phyloP scores from a whole-genome alignment of 2,797 vertebrate genomes.

The Schizopygopsis pylzovi region DNA sequence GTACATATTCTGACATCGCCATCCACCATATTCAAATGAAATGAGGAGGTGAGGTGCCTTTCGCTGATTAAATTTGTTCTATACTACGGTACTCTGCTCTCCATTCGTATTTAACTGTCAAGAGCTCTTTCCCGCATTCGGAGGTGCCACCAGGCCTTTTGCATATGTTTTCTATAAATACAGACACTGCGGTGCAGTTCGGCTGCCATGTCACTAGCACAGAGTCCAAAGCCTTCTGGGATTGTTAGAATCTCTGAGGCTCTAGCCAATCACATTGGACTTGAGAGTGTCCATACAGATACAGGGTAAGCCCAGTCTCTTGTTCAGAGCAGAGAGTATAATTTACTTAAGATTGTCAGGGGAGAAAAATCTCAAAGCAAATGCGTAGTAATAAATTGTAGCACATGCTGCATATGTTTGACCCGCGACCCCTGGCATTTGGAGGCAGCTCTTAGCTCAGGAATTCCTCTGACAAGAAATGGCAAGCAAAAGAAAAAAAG shows the following conservation, averaged over 20 bases:
- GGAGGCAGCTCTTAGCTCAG: conserved; percentile 81
- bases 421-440: conserved; percentile 94
- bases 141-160: conserved; percentile 80
- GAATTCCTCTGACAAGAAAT: conserved; percentile 74
- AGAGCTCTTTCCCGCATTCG: conserved; percentile 63
- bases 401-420: conserved; percentile 91
- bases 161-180: conserved; percentile 88
- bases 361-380: conserved; percentile 92
- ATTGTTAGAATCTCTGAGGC: conserved; percentile 76
- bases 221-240: conserved; percentile 82
- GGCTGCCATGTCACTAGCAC: conserved; percentile 68
- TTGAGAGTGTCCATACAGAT: conserved; percentile 62
- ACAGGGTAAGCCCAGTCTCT: conserved; percentile 60
- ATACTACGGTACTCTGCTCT: conserved; percentile 59
- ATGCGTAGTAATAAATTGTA: conserved; percentile 93
- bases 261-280: conserved; percentile 79
- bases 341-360: conserved; percentile 95
- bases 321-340: conserved; percentile 70
- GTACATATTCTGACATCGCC: conserved; percentile 78
- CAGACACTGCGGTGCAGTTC: conserved; percentile 71
- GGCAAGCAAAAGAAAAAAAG: conserved; percentile 38
- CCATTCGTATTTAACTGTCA: conserved; percentile 76
- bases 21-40: conserved; percentile 87
- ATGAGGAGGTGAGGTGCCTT: conserved; percentile 78
- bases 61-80: conserved; percentile 83